These are phyloP conservation scores for Drosophila lini DNA, from an alignment of 1,140 invertebrate genomes.

Conservation along the genomic window DNA sequence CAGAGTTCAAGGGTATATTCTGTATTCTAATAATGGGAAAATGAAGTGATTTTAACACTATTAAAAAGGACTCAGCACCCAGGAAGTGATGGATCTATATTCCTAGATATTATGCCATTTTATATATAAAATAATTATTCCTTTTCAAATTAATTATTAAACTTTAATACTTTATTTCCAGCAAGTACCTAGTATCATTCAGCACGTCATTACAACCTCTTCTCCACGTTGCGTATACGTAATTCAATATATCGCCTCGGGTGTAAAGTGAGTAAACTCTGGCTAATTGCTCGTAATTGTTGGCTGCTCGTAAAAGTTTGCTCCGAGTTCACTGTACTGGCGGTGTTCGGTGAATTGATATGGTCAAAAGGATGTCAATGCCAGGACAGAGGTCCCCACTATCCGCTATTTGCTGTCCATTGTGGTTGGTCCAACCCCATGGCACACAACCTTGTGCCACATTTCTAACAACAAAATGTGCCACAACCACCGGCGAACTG, in stretches of 20 bases:
- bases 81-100: not conserved
- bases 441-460: constrained; percentile 66
- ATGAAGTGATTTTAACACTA: not conserved
- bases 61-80: not conserved
- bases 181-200: not conserved
- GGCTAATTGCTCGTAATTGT: constrained; percentile 31
- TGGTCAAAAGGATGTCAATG: constrained; percentile 44
- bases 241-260: not conserved
- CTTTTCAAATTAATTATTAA: not conserved
- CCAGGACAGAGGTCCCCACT: constrained; percentile 29
- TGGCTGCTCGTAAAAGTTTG: not conserved
- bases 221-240: constrained; percentile 11
- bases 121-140: too few relatives aligned
- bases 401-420: constrained; percentile 26
- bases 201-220: too few relatives aligned
- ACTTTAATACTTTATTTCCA: not conserved
- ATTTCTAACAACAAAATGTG: constrained; percentile 44
- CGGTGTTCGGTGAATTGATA: constrained; percentile 22
- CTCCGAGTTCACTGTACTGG: constrained; percentile 11
- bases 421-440: constrained; percentile 41
- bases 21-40: not conserved
- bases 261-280: not conserved
- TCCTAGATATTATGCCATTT: not conserved
- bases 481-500: constrained; percentile 38
- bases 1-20: constrained; percentile 3